Evolutionary conservation across 2,888 invertebrate species (phyloP), one percentile per base, ranked within the genome.

Genomic region (Malthinus flaveolus): DNA sequence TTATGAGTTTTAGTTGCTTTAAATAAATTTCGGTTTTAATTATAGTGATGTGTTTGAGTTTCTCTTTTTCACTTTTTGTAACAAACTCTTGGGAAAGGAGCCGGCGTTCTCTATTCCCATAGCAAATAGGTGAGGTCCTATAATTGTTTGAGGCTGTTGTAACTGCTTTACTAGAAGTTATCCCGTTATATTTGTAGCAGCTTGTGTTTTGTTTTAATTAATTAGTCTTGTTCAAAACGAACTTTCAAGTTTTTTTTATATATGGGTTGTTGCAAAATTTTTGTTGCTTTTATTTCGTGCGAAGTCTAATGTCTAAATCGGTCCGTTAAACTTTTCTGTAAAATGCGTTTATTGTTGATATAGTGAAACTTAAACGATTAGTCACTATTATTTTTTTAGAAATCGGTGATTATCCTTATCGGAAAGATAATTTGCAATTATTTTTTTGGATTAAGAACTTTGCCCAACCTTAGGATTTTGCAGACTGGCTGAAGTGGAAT

Each of bases 21-120:
- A 42, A 42, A 42, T 42, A 42, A 42, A 23, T n/a, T 42, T 34
- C 15, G 34, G 15, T 31, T 51, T 48, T 37, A 6, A 23, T 13
- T 36, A 32, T 32, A 12, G 54, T 54, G 48, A 54, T 54, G 54
- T 54, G 32, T 49, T 34, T 54, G 15, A 32, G 39, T 13, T 31
- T 15, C 11, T 32, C 37, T 54, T 32, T 37, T 31, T 31, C 23
- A 49, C 8, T 53, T 47, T 47, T 37, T 34, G 23, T 11, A 46
- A 35, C 9, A 35, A 37, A 47, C 35, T 15, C 44, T 53, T 45
- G 52, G 37, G 12, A 31, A 32, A 44, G 23, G 46, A 52, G 33
- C 53, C 53, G 53, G 53, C 45, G 52, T 46, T 47, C 53, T 46
- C 53, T 34, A 12, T 23, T 32, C 31, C 47, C 35, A 11, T 46